Percentiles rank a stretch among this genome's conserved stretches.
Evolutionary conservation across 1,140 invertebrate species (phyloP).

Genomic region (Diorhabda elongata): DNA sequence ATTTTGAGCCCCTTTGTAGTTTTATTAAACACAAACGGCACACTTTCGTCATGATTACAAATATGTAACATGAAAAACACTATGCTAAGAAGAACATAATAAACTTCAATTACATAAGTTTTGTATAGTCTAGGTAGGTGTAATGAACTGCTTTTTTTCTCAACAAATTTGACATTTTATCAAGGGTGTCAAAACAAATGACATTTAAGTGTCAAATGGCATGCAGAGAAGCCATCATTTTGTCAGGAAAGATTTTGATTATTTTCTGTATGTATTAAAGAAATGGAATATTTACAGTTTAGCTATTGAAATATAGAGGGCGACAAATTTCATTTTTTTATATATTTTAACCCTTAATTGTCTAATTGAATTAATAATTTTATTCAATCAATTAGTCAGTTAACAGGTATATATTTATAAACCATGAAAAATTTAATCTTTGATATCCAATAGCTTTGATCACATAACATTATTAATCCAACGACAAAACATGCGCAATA

Average conservation of each 20-base stretch:
- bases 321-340: too few relatives aligned
- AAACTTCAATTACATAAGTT: constrained; percentile 2
- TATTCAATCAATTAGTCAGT: too few relatives aligned
- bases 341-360: too few relatives aligned
- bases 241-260: not conserved
- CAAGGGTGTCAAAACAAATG: constrained; percentile 24
- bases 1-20: constrained; percentile 31
- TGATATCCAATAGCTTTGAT: too few relatives aligned
- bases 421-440: too few relatives aligned
- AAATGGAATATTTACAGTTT: too few relatives aligned
- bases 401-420: too few relatives aligned
- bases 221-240: constrained; percentile 9
- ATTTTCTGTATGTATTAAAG: not conserved
- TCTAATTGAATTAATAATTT: too few relatives aligned
- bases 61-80: not conserved
- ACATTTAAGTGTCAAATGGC: constrained; percentile 30
- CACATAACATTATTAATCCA: too few relatives aligned
- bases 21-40: constrained; percentile 34
- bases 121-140: constrained; percentile 6
- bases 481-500: too few relatives aligned
- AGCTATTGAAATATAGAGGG: too few relatives aligned
- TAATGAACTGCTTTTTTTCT: constrained; percentile 16
- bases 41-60: constrained; percentile 33
- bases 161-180: constrained; percentile 33
- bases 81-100: not conserved